Percentiles rank a stretch among this genome's conserved stretches.
These are phyloP conservation scores for Ectemnius lituratus DNA, from an alignment of 2,888 invertebrate genomes.

Conservation along the genomic window DNA sequence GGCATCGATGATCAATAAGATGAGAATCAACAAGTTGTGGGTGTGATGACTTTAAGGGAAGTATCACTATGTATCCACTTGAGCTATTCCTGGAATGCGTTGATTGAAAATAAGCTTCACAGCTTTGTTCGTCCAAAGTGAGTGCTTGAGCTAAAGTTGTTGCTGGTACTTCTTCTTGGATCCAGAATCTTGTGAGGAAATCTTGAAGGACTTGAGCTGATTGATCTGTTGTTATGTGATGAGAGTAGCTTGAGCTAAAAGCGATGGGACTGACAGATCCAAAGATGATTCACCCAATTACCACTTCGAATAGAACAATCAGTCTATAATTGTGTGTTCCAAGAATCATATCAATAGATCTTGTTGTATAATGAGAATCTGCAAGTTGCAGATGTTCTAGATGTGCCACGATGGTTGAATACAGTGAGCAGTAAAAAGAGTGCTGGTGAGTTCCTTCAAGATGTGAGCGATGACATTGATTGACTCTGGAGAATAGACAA, in stretches of 20 bases:
- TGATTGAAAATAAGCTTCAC: slow-evolving; percentile 24
- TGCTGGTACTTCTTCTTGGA: slow-evolving; percentile 24
- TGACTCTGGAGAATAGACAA: too few relatives aligned
- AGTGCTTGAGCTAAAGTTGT: background rate
- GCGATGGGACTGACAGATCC: background rate
- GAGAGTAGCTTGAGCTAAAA: too few relatives aligned
- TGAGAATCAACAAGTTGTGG: background rate
- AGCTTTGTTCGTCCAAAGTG: slow-evolving; percentile 23
- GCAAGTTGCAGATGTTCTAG: too few relatives aligned
- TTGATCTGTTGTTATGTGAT: background rate
- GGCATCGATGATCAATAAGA: background rate
- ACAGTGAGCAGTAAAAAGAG: too few relatives aligned
- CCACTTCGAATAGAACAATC: slow-evolving; percentile 5
- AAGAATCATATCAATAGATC: slow-evolving; percentile 6
- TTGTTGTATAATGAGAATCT: too few relatives aligned
- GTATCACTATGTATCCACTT: slow-evolving; percentile 23
- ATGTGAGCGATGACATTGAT: too few relatives aligned
- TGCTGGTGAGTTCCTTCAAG: too few relatives aligned
- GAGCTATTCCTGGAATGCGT: slow-evolving; percentile 31
- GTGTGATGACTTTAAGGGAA: slow-evolving; percentile 18
- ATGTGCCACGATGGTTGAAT: too few relatives aligned
- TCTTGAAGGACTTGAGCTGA: slow-evolving; percentile 22
- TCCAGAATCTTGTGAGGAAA: slow-evolving; percentile 27
- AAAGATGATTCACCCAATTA: slow-evolving; percentile 8
- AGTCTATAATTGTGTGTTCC: slow-evolving; percentile 16